Evolutionary conservation across 2,113 vertebrate genomes (phyloP), one percentile per base, ranked within the genome.

Genomic region (Tympanuchus pallidicinctus): DNA sequence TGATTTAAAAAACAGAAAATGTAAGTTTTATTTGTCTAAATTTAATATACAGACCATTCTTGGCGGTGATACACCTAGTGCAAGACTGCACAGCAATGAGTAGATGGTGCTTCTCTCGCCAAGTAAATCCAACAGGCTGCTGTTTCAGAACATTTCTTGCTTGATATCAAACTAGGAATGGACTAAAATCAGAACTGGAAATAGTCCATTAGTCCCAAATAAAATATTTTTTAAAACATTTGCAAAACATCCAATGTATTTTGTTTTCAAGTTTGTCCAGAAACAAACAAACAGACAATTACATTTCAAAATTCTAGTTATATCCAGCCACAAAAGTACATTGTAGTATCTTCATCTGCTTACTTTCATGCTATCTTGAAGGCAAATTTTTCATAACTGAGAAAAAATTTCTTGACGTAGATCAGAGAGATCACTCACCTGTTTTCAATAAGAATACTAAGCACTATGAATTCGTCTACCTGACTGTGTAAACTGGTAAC

Each of bases 381-480:
- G 80, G 86, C 52, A 90, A 78, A 52, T 90, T 83, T 40, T 88
- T 93, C 40, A 45, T 77, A 81, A 92, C 66, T 81, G 77, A 86
- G 47, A 69, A 8, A 86, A 8, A 67, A 75, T 83, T 86, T 88
- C 76, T 72, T 57, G 67, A 89, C 34, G 42, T 18, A 74, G 25
- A 93, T 84, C 52, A 78, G 61, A 83, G 24, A 52, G 57, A 66
- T 64, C 42, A 67, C 12, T 50, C n/a, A 38, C 1, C 0, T 52
- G 40, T 69, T 81, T 66, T 83, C 43, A 63, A 32, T 57, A 40
- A 79, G 34, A 76, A 71, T 20, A 63, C 15, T 42, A 67, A 45
- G 12, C 32, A 72, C 4, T 1, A 63, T 38, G 34, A 90, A 67
- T 13, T 67, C 40, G 5, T 56, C 45, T 36, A 30, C 40, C 8